A percentile compares a stretch with the other conserved stretches of the same genome.
Evolutionary conservation across 2,888 invertebrate genomes (phyloP).

Genomic region (Dryomyza anilis): DNA sequence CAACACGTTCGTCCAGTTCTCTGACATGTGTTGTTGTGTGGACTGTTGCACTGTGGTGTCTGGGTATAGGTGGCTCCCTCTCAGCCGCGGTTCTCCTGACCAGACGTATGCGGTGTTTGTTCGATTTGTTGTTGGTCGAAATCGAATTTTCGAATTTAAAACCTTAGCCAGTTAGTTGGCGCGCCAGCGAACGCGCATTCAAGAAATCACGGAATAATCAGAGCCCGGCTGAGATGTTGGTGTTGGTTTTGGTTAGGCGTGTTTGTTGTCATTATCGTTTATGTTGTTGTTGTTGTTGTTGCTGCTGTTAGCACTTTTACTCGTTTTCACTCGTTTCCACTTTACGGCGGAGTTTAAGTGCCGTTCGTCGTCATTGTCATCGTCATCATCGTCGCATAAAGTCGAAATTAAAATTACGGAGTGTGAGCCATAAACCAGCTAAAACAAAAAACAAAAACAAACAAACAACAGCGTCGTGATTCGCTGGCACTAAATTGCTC

Average conservation of each 20-base stretch:
- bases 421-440: slow-evolving; percentile 46
- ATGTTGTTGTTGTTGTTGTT: slow-evolving; percentile 39
- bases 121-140: slow-evolving; percentile 12
- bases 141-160: slow-evolving; percentile 37
- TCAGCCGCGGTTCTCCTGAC: neutral
- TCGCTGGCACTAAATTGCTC: no score
- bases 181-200: slow-evolving; percentile 22
- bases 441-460: slow-evolving; percentile 30
- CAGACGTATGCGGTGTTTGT: neutral
- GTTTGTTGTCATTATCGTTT: slow-evolving; percentile 41
- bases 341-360: slow-evolving; percentile 56
- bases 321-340: slow-evolving; percentile 39
- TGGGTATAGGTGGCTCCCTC: neutral
- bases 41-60: no score
- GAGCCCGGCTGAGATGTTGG: slow-evolving; percentile 33
- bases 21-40: no score
- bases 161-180: no score
- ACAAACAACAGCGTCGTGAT: neutral
- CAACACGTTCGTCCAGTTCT: neutral
- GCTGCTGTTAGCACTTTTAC: slow-evolving; percentile 50
- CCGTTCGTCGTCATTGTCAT: slow-evolving; percentile 55
- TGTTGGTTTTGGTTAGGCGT: slow-evolving; percentile 40
- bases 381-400: slow-evolving; percentile 57
- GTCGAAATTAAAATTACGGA: slow-evolving; percentile 54
- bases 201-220: slow-evolving; percentile 44